These are phyloP conservation scores for Zosterops pallidus DNA, from an alignment of 2,113 vertebrate genomes.

Conservation along the genomic window DNA sequence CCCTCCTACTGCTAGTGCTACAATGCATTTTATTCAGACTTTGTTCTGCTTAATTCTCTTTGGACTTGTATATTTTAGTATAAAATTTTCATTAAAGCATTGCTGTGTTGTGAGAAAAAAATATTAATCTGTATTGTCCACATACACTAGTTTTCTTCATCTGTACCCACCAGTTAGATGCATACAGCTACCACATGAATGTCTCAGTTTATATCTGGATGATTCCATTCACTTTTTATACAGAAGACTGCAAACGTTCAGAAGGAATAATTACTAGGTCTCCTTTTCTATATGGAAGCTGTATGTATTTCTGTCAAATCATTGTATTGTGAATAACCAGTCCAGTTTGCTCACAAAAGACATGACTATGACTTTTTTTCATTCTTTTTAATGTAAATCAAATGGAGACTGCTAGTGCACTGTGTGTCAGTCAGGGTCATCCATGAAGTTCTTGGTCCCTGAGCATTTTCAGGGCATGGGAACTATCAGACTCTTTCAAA, in stretches of 20 bases:
- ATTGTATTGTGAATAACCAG: background rate
- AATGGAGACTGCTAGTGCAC: background rate
- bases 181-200: background rate
- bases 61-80: background rate
- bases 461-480: background rate
- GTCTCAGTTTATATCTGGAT: background rate
- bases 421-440: fast-evolving
- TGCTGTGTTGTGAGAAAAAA: background rate
- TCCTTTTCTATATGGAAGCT: background rate
- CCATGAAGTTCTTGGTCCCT: background rate
- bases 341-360: background rate
- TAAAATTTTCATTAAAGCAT: background rate
- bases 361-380: background rate
- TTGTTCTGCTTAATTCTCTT: background rate
- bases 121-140: background rate
- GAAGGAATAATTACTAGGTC: background rate
- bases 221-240: background rate
- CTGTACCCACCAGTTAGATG: background rate
- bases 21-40: background rate
- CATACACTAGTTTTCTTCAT: background rate
- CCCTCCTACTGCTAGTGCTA: background rate
- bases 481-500: background rate
- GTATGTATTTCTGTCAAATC: background rate
- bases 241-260: background rate
- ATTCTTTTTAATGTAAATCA: background rate